Evolutionary conservation across 2,888 invertebrate species (phyloP).

Genomic region (Andricus curvator): DNA sequence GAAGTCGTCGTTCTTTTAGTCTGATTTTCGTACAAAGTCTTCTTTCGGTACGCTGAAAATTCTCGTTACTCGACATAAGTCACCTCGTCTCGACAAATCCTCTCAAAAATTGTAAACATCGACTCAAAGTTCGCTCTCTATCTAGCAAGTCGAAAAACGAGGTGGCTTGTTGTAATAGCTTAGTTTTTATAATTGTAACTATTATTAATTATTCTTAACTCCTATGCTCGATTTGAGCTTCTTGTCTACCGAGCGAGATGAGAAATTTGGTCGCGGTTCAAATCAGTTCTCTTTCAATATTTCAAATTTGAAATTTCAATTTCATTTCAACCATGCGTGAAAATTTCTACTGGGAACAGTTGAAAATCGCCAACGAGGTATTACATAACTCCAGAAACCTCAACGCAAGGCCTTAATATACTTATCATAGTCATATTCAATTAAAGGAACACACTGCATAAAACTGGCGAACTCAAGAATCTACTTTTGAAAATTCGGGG

Average conservation of each 20-base stretch:
- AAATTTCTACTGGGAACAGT: constrained; percentile 57
- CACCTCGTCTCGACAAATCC: constrained; percentile 30
- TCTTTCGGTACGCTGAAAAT: constrained; percentile 26
- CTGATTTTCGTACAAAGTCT: constrained; percentile 28
- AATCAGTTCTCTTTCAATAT: constrained; percentile 3
- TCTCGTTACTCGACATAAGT: constrained; percentile 22
- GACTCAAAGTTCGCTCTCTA: constrained; percentile 38
- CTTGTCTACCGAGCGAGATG: constrained; percentile 29
- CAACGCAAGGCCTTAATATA: constrained; percentile 73
- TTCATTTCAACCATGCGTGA: constrained; percentile 2
- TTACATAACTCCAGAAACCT: constrained; percentile 64
- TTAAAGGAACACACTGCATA: constrained; percentile 36
- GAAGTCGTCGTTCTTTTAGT: constrained; percentile 26
- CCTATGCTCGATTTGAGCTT: constrained; percentile 1
- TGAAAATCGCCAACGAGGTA: constrained; percentile 63
- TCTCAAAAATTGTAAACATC: constrained; percentile 32
- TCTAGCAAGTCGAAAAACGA: constrained; percentile 35
- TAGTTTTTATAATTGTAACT: constrained; percentile 32
- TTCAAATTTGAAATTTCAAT: neutral
- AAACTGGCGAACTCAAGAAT: constrained; percentile 11
- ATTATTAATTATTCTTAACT: constrained; percentile 33
- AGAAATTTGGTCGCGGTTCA: neutral
- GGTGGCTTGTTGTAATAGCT: constrained; percentile 23
- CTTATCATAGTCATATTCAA: constrained; percentile 64
- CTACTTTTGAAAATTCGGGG: neutral